phyloP scores from a whole-genome alignment of 2,113 vertebrate species.

The Solea solea region DNA sequence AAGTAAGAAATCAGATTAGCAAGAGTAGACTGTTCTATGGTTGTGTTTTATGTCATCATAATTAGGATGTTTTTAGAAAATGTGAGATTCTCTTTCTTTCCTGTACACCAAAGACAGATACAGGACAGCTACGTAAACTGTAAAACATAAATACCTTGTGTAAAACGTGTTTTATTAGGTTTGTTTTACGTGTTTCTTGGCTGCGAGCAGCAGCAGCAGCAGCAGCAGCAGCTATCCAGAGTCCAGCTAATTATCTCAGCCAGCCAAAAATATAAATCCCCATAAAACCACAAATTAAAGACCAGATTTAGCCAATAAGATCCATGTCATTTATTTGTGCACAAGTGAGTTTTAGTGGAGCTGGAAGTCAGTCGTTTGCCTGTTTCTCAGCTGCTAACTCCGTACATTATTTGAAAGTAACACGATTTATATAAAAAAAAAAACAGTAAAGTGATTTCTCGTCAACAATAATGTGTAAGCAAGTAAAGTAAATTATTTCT shows the following conservation, averaged over 20 bases:
- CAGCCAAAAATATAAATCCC: neutral
- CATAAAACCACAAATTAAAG: neutral
- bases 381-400: neutral
- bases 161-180: neutral
- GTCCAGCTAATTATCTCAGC: neutral
- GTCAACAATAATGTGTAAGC: no score
- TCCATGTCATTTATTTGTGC: neutral
- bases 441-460: no score
- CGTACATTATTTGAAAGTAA: no score
- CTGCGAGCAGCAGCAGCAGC: neutral
- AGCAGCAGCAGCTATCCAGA: neutral
- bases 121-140: no score
- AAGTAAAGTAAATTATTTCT: no score
- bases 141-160: no score
- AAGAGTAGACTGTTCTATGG: constrained; percentile 6
- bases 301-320: no score
- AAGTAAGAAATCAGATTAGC: constrained; percentile 1
- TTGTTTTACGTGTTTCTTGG: neutral
- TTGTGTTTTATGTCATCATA: neutral
- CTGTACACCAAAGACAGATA: no score
- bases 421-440: no score
- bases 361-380: neutral
- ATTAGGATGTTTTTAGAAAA: no score
- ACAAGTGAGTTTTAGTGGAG: neutral
- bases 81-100: no score